A percentile compares a stretch with the other conserved stretches of the same genome.
Conservation (phyloP, 2,888 invertebrate species). For the Sinotaia quadrata region DNA sequence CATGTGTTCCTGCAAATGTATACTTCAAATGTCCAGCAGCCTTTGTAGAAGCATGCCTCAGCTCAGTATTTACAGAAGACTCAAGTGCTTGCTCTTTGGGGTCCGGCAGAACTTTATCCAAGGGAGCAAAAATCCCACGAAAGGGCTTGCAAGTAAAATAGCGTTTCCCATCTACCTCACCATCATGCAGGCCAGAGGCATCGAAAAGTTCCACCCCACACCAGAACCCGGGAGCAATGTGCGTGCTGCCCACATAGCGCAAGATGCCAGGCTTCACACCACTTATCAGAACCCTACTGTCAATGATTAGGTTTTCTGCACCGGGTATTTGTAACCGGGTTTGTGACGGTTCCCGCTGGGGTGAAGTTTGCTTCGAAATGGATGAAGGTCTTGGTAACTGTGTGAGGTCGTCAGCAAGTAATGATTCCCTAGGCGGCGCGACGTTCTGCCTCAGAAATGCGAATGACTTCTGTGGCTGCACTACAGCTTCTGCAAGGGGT, state of each 20-base stretch:
- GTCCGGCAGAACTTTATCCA: constrained; percentile 74
- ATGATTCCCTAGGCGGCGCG: neutral
- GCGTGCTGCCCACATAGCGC: constrained; percentile 76
- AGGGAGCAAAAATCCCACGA: constrained; percentile 79
- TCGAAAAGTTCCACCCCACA: constrained; percentile 79
- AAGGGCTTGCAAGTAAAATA: constrained; percentile 78
- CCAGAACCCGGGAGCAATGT: constrained; percentile 77
- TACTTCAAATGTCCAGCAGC: neutral
- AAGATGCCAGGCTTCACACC: constrained; percentile 75
- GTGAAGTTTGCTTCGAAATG: neutral
- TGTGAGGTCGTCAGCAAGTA: neutral
- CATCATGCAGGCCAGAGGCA: constrained; percentile 79
- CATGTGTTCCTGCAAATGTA: neutral
- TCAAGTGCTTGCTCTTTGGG: neutral
- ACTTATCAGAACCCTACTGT: constrained; percentile 72
- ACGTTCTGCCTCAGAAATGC: no score
- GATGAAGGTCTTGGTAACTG: neutral
- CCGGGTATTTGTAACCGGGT: constrained; percentile 3
- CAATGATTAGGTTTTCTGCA: constrained; percentile 62
- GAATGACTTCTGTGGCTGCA: neutral
- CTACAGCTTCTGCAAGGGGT: neutral
- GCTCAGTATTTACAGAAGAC: neutral
- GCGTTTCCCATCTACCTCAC: constrained; percentile 77
- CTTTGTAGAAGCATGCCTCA: neutral
- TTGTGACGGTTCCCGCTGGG: neutral